Evolutionary conservation across 2,797 vertebrate species (phyloP), one percentile per base, ranked within the genome.

Genomic region (Myripristis murdjan): DNA sequence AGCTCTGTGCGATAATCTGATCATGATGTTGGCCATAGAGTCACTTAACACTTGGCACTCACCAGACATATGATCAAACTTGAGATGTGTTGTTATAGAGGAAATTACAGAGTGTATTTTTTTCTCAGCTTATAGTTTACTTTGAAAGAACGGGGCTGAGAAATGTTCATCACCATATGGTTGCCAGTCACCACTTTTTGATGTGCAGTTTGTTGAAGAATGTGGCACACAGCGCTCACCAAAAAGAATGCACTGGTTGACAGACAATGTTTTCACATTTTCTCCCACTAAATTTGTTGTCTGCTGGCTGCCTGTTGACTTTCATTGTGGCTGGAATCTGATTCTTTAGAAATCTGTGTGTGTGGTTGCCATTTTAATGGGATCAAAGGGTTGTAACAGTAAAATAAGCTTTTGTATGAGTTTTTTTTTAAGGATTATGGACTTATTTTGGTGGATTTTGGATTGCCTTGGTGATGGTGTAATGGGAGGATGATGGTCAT

Each of bases 1-100:
- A 95, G 92, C 95, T 92, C 91, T 92, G 93, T 90, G 92, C 91
- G 74, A 85, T 96, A 95, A 96, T 96, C 90, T 83, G 91, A 94
- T 92, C 95, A 93, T 89, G 87, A 93, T 95, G 93, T 77, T 78
- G 87, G 49, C 82, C 26, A 5, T 46, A 58, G 54, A 60, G 20
- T 64, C 79, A 26, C 54, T 77, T 71, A 44, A 58, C 77, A 79
- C 76, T 77, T 65, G 68, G 77, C 51, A 67, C 65, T 80, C 14
- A n/a, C 74, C 59, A 79, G 72, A 84, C 59, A 43, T 48, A 70
- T 71, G 80, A 87, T 87, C 81, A 83, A 82, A 80, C 74, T 51
- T 55, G 55, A 44, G 37, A 82, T 83, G 66, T 79, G 61, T 82
- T 87, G 89, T 87, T 75, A 62, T 72, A 64, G 68, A 73, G 73